Evolutionary conservation across 2,888 invertebrate species (phyloP), one percentile per base, ranked within the genome.

Genomic region (Minunthozetes semirufus): DNA sequence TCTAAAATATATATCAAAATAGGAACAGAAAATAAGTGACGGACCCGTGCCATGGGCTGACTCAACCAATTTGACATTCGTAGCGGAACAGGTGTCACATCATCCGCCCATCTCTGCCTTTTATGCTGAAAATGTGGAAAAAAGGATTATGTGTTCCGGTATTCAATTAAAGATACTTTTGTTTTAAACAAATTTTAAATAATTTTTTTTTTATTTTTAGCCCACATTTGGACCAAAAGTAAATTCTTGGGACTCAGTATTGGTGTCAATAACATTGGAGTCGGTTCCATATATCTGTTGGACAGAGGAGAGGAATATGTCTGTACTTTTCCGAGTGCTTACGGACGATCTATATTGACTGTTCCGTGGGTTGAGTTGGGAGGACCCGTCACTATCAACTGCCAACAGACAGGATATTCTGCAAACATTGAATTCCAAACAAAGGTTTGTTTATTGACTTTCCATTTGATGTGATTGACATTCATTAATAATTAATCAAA

Each of bases 291-390:
- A n/a, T 91, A 90, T 4, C 86, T 99, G 9, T 85, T 94, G 75
- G 93, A 97, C 80, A 87, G 89, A 77, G 92, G 92, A 75, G 98
- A 99, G 82, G 93, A 97, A 81, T 99, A 99, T 83, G 88, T 92
- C 76, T 87, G 97, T 72, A 95, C 95, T 68, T 99, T 99, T 85
- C 99, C 99, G 15, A 97, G 94, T 84, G 99, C 96, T 77, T 99
- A 99, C 84, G 99, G 97, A 82, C 88, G 92, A 83, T 97, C 96
- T 72, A 98, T 98, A 81, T 85, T 99, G 81, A 94, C 96, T 53
- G 92, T 97, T 74, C 99, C 99, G 1, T 99, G 99, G 98, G 93
- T 99, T 81, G 99, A 99, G 83, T 85, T 99, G 27, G 98, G 98
- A 74, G 99, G 99, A 17, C 89, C 90, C 1, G 92, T 94, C 0